Conservation (phyloP, 1,140 invertebrate species). For the Panagrolaimus sp. region DNA sequence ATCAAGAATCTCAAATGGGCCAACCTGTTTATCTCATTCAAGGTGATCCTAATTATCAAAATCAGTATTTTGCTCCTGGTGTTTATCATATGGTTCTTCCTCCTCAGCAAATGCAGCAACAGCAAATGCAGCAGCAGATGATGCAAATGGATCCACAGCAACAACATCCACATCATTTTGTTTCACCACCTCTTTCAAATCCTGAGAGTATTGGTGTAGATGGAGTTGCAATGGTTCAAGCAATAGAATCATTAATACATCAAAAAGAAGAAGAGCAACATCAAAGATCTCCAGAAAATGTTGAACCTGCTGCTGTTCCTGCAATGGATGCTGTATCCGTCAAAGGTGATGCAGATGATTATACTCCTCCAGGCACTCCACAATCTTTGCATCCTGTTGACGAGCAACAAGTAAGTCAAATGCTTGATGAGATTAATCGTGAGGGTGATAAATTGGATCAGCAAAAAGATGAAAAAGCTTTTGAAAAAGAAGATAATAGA, state of each 20-base stretch:
- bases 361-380: background rate
- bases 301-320: background rate
- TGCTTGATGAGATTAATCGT: no score
- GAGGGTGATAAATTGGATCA: no score
- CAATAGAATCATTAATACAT: background rate
- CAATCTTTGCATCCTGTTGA: background rate
- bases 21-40: background rate
- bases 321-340: background rate
- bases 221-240: constrained; percentile 6
- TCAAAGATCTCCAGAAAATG: background rate
- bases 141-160: background rate
- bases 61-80: no score
- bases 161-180: background rate
- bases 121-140: background rate
- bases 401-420: background rate
- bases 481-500: background rate
- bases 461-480: no score
- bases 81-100: background rate
- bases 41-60: background rate
- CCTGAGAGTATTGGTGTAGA: background rate
- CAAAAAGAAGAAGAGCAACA: background rate
- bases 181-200: background rate
- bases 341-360: background rate
- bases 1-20: background rate
- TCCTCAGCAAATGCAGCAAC: background rate